Base-by-base conservation (phyloP, 1,140 invertebrate genomes). In the Drosophila triauraria region DNA sequence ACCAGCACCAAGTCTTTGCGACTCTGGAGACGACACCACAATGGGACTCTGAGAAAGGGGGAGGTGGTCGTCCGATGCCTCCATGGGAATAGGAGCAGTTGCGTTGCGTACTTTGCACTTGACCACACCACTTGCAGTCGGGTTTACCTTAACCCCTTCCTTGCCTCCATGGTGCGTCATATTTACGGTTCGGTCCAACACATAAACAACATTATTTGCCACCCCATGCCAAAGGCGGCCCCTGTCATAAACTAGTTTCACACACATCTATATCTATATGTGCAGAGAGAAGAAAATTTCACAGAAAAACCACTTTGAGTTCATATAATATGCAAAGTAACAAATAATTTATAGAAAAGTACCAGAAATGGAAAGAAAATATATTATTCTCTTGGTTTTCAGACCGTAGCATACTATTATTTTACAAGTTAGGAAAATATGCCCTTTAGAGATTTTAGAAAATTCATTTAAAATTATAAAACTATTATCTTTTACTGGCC, bases 171-270 rank as follows among this genome's bases (percentile, higher is more conserved):
- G 46, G 69, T 84, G 85, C 82, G 86, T 88, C 86, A 86, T 90
- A 85, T 90, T 90, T 90, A 90, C 85, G 86, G 67, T 78, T 80
- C 46, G 84, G 65, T 60, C 74, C 64, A 70, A 69, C 83, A 79
- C 86, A 91, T 91, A 92, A 92, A 92, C 86, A 92, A 91, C 86
- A 91, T 85, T 87, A 91, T 85, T 88, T 83, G 69, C 77, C 82
- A 67, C 35, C 42, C 58, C 32, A 43, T 8, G 46, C 40, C 44
- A 56, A n/a, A 48, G 25, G 38, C 25, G 47, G 48, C 10, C 53
- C 30, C 69, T 91, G 83, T 91, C 91, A 92, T 92, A 92, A 92
- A 92, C 91, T 87, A 85, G 91, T 92, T 92, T 91, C 64, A 58
- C 79, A 86, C 86, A 90, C 81, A 85, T 75, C 81, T 71, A 81